Percentiles rank a stretch among this genome's conserved stretches.
phyloP scores from a whole-genome alignment of 2,113 vertebrate genomes.

The Cyanoramphus novaezelandiae region DNA sequence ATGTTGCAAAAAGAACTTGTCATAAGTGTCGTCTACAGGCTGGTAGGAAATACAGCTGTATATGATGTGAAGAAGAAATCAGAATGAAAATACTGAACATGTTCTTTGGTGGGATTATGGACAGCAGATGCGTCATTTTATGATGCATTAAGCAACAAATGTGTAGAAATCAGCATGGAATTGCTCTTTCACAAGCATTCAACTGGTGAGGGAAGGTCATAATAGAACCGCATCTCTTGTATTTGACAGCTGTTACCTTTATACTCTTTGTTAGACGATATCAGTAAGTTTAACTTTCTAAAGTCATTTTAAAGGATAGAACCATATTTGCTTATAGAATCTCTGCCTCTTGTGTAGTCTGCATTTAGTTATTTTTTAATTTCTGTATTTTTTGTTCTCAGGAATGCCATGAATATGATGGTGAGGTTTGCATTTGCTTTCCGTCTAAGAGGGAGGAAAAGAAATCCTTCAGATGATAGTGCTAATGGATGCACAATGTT shows the following conservation, averaged over 20 bases:
- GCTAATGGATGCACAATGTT: not conserved
- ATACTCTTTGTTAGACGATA: not conserved
- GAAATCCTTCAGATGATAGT: not conserved
- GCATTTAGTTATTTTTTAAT: not conserved
- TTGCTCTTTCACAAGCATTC: not conserved
- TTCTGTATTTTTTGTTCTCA: not conserved
- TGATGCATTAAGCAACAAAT: not conserved
- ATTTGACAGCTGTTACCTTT: not conserved
- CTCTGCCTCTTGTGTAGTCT: not conserved
- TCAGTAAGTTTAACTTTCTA: not conserved
- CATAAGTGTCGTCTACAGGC: not conserved
- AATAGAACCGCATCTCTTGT: not conserved
- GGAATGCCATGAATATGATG: not conserved
- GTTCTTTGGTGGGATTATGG: not conserved
- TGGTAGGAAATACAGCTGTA: not conserved
- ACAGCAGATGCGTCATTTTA: not conserved
- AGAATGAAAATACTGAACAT: not conserved
- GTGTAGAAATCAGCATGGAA: not conserved
- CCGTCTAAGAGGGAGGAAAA: not conserved
- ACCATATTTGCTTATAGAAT: not conserved
- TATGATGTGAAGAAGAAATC: not conserved
- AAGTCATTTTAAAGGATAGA: not conserved
- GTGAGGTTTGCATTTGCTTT: not conserved
- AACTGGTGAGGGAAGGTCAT: not conserved
- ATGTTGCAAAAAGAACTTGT: not conserved